Conservation (phyloP, 2,888 invertebrate genomes). For the Aleiodes alternator region DNA sequence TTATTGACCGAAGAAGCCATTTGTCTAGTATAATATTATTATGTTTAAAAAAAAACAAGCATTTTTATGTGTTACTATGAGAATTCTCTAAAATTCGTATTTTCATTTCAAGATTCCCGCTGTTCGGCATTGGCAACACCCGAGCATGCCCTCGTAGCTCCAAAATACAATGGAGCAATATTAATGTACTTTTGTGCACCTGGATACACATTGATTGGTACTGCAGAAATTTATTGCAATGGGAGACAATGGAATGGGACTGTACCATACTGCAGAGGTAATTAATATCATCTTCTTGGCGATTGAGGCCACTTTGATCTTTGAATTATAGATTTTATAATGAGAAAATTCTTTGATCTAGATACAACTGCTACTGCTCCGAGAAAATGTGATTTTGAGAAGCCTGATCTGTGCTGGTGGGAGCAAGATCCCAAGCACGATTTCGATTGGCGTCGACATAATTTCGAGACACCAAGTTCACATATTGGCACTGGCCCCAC, state of each 20-base stretch:
- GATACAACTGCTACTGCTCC: slow-evolving; percentile 72
- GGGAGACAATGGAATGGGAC: slow-evolving; percentile 84
- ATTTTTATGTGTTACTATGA: slow-evolving; percentile 22
- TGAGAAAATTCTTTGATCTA: slow-evolving; percentile 56
- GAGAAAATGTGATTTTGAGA: slow-evolving; percentile 83
- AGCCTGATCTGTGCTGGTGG: slow-evolving; percentile 86
- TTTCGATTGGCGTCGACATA: slow-evolving; percentile 85
- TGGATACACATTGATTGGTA: slow-evolving; percentile 80
- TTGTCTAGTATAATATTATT: no score
- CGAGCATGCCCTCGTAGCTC: slow-evolving; percentile 77
- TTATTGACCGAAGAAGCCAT: no score
- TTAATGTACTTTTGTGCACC: slow-evolving; percentile 82
- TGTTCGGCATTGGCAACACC: slow-evolving; percentile 76
- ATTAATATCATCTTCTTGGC: neutral
- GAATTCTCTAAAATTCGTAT: neutral
- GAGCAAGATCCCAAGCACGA: slow-evolving; percentile 82
- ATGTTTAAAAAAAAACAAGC: neutral
- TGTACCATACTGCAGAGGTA: slow-evolving; percentile 82
- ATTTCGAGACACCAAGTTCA: slow-evolving; percentile 80
- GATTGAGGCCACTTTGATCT: no score
- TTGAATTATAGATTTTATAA: neutral
- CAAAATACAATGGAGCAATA: slow-evolving; percentile 78
- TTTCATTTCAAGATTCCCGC: slow-evolving; percentile 77
- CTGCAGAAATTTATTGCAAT: slow-evolving; percentile 82
- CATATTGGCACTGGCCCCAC: slow-evolving; percentile 84